These are phyloP conservation scores for Leucania comma DNA, from an alignment of 2,888 invertebrate genomes.

Conservation along the genomic window DNA sequence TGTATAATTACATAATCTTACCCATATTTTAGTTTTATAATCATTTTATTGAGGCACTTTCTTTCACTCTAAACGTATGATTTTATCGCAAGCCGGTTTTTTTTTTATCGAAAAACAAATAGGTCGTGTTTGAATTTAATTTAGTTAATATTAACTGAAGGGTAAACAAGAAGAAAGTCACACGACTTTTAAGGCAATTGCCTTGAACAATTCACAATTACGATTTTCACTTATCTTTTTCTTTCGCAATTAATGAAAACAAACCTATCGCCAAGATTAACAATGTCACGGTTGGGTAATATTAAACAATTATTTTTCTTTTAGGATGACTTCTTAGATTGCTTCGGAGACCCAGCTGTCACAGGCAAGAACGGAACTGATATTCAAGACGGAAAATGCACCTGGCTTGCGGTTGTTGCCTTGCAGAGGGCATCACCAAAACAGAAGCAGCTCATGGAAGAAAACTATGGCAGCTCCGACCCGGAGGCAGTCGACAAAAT, in stretches of 20 bases:
- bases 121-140: constrained; percentile 23
- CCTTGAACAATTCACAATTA: constrained; percentile 10
- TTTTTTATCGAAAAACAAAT: constrained; percentile 16
- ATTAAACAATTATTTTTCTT: constrained; percentile 53
- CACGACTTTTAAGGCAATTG: constrained; percentile 16
- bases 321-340: constrained; percentile 97
- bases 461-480: constrained; percentile 94
- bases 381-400: constrained; percentile 98
- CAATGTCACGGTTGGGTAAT: not conserved
- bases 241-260: constrained; percentile 10
- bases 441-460: constrained; percentile 93
- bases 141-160: constrained; percentile 6
- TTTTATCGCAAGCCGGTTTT: constrained; percentile 24
- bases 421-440: constrained; percentile 94
- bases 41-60: constrained; percentile 4
- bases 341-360: constrained; percentile 95
- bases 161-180: constrained; percentile 26
- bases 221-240: constrained; percentile 17
- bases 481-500: constrained; percentile 92
- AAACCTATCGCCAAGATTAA: not conserved
- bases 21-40: constrained; percentile 3
- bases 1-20: constrained; percentile 6
- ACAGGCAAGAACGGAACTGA: constrained; percentile 98
- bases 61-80: constrained; percentile 12
- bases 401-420: constrained; percentile 98